phyloP scores from a whole-genome alignment of 1,140 invertebrate genomes.

The Caenorhabditis brenneri region DNA sequence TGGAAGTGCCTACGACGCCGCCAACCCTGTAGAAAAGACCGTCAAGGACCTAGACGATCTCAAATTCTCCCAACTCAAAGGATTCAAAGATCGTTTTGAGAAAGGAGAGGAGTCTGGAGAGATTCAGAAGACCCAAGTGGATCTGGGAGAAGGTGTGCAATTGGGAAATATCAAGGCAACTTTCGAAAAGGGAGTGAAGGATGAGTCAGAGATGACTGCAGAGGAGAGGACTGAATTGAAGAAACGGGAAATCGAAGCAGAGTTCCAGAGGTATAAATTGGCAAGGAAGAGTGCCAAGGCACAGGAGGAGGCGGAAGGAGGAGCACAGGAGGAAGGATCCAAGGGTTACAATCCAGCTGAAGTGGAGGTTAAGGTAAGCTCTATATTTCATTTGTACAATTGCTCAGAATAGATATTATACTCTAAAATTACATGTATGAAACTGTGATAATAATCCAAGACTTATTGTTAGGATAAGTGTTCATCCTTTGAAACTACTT shows the following conservation, averaged over 20 bases:
- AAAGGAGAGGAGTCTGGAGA: constrained; percentile 61
- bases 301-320: constrained; percentile 34
- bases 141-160: constrained; percentile 65
- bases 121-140: constrained; percentile 60
- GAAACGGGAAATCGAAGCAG: constrained; percentile 69
- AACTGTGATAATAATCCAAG: no score
- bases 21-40: constrained; percentile 61
- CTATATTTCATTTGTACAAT: neutral
- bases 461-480: no score
- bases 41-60: constrained; percentile 60
- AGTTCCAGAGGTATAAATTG: constrained; percentile 70
- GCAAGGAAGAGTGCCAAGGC: constrained; percentile 60
- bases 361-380: constrained; percentile 26
- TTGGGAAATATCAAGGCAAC: constrained; percentile 66
- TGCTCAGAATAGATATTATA: no score
- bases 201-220: constrained; percentile 67
- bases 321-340: constrained; percentile 39
- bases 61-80: constrained; percentile 57
- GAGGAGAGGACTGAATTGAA: constrained; percentile 69
- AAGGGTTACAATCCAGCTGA: constrained; percentile 46
- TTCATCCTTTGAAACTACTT: no score
- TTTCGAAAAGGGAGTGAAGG: constrained; percentile 59
- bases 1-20: constrained; percentile 59
- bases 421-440: no score
- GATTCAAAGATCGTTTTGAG: constrained; percentile 69